Percentiles rank a stretch among this genome's conserved stretches.
Conservation (phyloP, 2,888 invertebrate species). For the Rotaria macrura region DNA sequence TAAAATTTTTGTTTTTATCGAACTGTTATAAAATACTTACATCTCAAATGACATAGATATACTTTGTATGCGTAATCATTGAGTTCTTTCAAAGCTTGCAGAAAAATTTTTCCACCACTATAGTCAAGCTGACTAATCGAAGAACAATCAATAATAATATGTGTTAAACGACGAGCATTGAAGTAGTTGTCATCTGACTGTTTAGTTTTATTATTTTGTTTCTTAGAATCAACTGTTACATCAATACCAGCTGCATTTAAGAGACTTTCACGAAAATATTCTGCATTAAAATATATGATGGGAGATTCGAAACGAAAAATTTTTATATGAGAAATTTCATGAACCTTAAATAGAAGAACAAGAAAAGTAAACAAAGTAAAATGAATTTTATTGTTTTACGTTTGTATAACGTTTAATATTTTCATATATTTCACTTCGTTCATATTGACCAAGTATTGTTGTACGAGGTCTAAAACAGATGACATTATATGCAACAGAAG, state of each 20-base stretch:
- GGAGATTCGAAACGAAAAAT: not conserved
- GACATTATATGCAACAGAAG: not conserved
- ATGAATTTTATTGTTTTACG: not conserved
- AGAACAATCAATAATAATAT: not conserved
- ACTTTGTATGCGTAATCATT: not conserved
- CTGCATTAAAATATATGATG: not conserved
- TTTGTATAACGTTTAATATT: not conserved
- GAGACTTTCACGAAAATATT: not conserved
- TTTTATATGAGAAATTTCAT: not conserved
- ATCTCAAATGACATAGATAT: not conserved
- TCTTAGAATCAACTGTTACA: not conserved
- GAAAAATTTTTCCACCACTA: not conserved
- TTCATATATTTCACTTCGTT: not conserved
- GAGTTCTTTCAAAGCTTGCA: not conserved
- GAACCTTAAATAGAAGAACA: not conserved
- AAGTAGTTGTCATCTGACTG: not conserved
- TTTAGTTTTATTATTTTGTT: not conserved
- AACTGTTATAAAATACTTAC: too few relatives aligned
- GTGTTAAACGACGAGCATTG: not conserved
- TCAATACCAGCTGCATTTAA: not conserved
- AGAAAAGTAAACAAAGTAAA: not conserved
- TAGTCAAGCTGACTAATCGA: not conserved
- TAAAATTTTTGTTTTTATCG: too few relatives aligned
- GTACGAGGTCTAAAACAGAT: not conserved
- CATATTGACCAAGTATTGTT: slow-evolving; percentile 3